Conservation (phyloP, 2,888 invertebrate species). For the Endotricha flammealis region DNA sequence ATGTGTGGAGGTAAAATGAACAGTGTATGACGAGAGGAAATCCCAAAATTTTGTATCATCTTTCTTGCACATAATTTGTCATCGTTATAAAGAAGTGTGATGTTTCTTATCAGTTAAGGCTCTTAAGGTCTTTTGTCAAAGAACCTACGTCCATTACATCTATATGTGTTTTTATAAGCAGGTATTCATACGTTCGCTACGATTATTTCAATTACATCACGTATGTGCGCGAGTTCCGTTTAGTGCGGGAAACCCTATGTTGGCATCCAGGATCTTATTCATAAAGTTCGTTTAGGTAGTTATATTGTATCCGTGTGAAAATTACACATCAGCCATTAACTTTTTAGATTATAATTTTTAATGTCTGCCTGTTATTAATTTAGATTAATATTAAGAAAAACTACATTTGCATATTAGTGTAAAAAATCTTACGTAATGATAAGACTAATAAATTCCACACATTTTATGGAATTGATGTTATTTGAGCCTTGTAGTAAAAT, state of each 20-base stretch:
- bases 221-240: conserved; percentile 44
- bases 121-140: conserved; percentile 1
- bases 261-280: conserved; percentile 21
- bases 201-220: conserved; percentile 38
- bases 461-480: not conserved
- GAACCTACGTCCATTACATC: no score
- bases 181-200: no score
- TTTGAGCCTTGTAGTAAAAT: not conserved
- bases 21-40: conserved; percentile 4
- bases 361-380: not conserved
- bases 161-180: no score
- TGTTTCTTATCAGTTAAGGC: not conserved
- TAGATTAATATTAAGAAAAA: not conserved
- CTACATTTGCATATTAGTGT: conserved; percentile 1
- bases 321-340: not conserved
- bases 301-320: not conserved
- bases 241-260: conserved; percentile 45
- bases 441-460: not conserved
- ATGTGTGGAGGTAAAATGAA: conserved; percentile 18
- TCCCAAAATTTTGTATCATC: no score
- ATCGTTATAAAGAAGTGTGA: not conserved
- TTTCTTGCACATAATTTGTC: no score
- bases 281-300: not conserved
- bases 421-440: not conserved
- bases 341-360: not conserved